These are phyloP conservation scores for Drosophila mayaguana DNA, from an alignment of 2,888 invertebrate genomes.

Conservation along the genomic window DNA sequence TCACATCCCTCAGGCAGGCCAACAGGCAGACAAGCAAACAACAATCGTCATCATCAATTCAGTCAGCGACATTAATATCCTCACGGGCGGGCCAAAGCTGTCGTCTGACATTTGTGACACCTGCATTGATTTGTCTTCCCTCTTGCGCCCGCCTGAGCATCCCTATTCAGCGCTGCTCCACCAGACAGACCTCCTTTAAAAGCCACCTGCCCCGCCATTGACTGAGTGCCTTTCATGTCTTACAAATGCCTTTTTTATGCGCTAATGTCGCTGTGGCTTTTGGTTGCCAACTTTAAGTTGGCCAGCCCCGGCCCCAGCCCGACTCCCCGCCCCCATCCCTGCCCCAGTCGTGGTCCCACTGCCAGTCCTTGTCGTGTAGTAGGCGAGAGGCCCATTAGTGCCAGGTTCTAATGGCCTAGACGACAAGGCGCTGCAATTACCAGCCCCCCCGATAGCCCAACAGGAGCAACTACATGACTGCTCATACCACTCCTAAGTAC, in stretches of 20 bases:
- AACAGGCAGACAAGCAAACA: slow-evolving; percentile 48
- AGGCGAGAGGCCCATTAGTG: slow-evolving; percentile 59
- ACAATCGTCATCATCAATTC: slow-evolving; percentile 79
- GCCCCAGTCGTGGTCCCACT: too few relatives aligned
- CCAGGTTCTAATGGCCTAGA: slow-evolving; percentile 72
- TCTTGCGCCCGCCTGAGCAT: slow-evolving; percentile 24
- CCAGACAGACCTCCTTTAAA: slow-evolving; percentile 28
- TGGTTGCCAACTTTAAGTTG: slow-evolving; percentile 40
- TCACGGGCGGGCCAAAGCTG: slow-evolving; percentile 64
- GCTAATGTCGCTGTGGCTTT: slow-evolving; percentile 69
- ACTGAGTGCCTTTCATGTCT: slow-evolving; percentile 77
- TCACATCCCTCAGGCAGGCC: not conserved
- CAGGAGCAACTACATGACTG: slow-evolving; percentile 38
- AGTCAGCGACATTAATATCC: slow-evolving; percentile 80
- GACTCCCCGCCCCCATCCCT: not conserved
- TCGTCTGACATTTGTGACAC: slow-evolving; percentile 81
- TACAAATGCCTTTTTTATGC: slow-evolving; percentile 79
- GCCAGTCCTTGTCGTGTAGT: not conserved
- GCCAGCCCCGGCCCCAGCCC: slow-evolving; percentile 10
- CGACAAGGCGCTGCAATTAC: slow-evolving; percentile 76
- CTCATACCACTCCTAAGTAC: slow-evolving; percentile 50
- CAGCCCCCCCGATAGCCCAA: slow-evolving; percentile 30
- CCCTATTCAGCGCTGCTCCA: not conserved
- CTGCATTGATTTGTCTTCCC: slow-evolving; percentile 80
- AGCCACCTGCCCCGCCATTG: slow-evolving; percentile 67